Base-by-base conservation (phyloP, 2,113 vertebrate species). In the Garra rufa region DNA sequence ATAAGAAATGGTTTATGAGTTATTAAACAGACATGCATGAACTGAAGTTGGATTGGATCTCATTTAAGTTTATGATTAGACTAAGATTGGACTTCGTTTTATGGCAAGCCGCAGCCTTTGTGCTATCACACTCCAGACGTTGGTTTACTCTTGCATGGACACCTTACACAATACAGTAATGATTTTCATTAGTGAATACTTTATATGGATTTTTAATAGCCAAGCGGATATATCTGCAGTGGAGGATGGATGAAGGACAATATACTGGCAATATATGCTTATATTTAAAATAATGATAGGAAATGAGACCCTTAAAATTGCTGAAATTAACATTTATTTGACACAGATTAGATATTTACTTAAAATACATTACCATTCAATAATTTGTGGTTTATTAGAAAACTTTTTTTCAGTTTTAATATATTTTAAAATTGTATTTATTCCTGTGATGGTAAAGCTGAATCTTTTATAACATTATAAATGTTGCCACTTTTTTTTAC, bases 21-120 rank as follows among this genome's bases (percentile, higher is more conserved):
- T 74, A 48, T 65, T 71, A 74, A 76, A 65, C 34, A 57, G 74
- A 41, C 75, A 46, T 85, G 63, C 61, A n/a, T 74, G 52, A 9
- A 78, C 19, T 71, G 61, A 61, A 76, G 44, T 65, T 77, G 59
- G 9, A 78, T 24, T 30, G 46, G 13, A 48, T 61, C 63, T 73
- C 52, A 50, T 73, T 34, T 70, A 38, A 83, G 65, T 59, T 83
- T 81, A 77, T 83, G 44, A 83, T 87, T 83, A 75, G 75, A 80
- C 14, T 19, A 75, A 76, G 74, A 83, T 83, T 71, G 34, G 44
- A 71, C 43, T 83, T 82, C 9, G 38, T 73, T 86, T 69, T 63
- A 83, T 43, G 38, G 55, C 52, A 43, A 14, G 9, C 19, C 11
- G 30, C 10, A 38, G 52, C n/a, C 24, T 55, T 78, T 79, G 24